These are phyloP conservation scores for Drosophila imparisetae DNA, from an alignment of 2,888 invertebrate species.

Conservation along the genomic window DNA sequence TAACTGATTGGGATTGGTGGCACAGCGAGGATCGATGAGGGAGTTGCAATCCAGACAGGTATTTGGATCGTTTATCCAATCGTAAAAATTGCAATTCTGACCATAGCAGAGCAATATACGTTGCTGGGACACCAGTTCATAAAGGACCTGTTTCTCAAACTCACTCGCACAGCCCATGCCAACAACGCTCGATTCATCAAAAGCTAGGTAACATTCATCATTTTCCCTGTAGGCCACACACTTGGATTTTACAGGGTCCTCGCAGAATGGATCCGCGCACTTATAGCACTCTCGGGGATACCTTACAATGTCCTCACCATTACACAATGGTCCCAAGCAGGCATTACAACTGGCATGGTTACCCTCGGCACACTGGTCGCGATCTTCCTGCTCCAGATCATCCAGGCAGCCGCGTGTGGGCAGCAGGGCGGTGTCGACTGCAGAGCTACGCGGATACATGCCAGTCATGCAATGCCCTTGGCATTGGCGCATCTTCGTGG, in stretches of 20 bases:
- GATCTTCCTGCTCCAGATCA: constrained; percentile 74
- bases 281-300: constrained; percentile 71
- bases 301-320: constrained; percentile 59
- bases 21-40: constrained; percentile 70
- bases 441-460: constrained; percentile 73
- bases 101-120: constrained; percentile 71
- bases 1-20: constrained; percentile 80
- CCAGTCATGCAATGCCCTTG: constrained; percentile 78
- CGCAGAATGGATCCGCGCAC: constrained; percentile 66
- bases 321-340: constrained; percentile 71
- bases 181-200: constrained; percentile 50
- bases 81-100: constrained; percentile 70
- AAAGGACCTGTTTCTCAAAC: constrained; percentile 61
- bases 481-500: constrained; percentile 67
- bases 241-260: constrained; percentile 25
- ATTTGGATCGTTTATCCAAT: constrained; percentile 49
- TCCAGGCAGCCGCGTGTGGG: constrained; percentile 80
- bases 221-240: constrained; percentile 69
- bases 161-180: constrained; percentile 82
- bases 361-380: constrained; percentile 61
- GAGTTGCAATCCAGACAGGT: constrained; percentile 77
- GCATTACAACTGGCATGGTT: constrained; percentile 59
- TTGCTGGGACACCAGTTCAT: constrained; percentile 69
- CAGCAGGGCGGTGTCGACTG: constrained; percentile 70
- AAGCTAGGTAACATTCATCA: constrained; percentile 78